Evolutionary conservation across 30 jellyfish, hydroid and myxozoan species (phyloP).

Genomic region (Hydractinia echinata): DNA sequence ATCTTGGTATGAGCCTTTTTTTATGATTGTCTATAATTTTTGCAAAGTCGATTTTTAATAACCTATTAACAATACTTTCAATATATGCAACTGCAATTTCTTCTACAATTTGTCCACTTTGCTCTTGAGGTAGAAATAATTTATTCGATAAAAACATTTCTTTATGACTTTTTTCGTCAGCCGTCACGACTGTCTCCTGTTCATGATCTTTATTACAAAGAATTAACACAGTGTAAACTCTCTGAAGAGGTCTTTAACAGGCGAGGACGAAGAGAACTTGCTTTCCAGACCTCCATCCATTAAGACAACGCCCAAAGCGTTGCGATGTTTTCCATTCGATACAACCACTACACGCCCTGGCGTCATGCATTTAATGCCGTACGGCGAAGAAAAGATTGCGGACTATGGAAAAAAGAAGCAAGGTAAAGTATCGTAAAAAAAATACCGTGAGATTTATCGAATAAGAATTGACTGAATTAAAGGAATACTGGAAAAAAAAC

Average conservation of each 20-base stretch:
- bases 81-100: conserved; percentile 69
- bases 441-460: not conserved
- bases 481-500: not conserved
- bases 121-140: conserved; percentile 42
- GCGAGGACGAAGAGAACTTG: conserved; percentile 20
- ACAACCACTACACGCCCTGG: conserved; percentile 81
- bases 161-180: not conserved
- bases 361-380: conserved; percentile 45
- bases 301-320: conserved; percentile 51
- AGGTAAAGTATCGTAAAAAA: conserved; percentile 4
- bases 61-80: conserved; percentile 30
- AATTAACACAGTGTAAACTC: conserved; percentile 56
- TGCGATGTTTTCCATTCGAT: conserved; percentile 33
- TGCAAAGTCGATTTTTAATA: conserved; percentile 47
- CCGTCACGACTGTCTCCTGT: not conserved
- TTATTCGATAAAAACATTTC: conserved; percentile 39
- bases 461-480: not conserved
- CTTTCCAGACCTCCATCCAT: conserved; percentile 38
- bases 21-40: conserved; percentile 65
- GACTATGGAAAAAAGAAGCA: conserved; percentile 20
- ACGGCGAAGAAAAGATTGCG: conserved; percentile 41
- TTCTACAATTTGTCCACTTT: conserved; percentile 58
- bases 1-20: conserved; percentile 80
- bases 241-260: conserved; percentile 63
- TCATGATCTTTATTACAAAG: conserved; percentile 38